Evolutionary conservation across 2,888 invertebrate species (phyloP).

Genomic region (Epinotia bilunana): DNA sequence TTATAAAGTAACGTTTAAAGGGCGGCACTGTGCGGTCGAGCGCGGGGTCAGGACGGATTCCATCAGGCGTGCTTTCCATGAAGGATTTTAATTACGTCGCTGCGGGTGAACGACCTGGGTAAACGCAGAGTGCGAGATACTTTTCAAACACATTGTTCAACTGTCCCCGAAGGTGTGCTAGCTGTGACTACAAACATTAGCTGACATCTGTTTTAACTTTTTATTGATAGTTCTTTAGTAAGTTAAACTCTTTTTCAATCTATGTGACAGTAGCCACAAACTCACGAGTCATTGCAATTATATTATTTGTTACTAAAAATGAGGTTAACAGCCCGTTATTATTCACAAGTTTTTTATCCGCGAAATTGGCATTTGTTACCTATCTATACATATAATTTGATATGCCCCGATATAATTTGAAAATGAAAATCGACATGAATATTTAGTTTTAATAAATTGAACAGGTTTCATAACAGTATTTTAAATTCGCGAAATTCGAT

Average conservation of each 20-base stretch:
- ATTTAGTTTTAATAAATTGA: constrained; percentile 27
- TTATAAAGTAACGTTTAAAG: constrained; percentile 78
- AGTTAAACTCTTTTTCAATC: not conserved
- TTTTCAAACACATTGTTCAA: constrained; percentile 41
- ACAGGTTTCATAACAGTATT: constrained; percentile 41
- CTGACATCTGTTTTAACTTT: constrained; percentile 10
- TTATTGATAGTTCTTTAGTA: not conserved
- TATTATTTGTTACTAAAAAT: constrained; percentile 24
- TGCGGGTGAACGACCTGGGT: constrained; percentile 70
- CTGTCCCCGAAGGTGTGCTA: constrained; percentile 27
- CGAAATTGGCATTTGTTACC: constrained; percentile 18
- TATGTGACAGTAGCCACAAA: constrained; percentile 9
- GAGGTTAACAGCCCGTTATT: constrained; percentile 28
- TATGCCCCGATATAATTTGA: constrained; percentile 22
- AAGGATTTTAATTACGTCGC: constrained; percentile 83
- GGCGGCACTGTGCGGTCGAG: constrained; percentile 75
- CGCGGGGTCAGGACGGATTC: constrained; percentile 79
- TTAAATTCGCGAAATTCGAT: constrained; percentile 31
- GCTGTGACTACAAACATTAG: constrained; percentile 14
- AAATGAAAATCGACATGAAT: constrained; percentile 15
- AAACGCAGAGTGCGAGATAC: constrained; percentile 56
- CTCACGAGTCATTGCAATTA: constrained; percentile 8
- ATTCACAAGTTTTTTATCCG: constrained; percentile 22
- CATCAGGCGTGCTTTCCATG: constrained; percentile 81
- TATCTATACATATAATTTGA: not conserved